A percentile compares a stretch with the other conserved stretches of the same genome.
These are phyloP conservation scores for Pteruthius melanotis DNA, from an alignment of 2,113 vertebrate genomes.

Conservation along the genomic window DNA sequence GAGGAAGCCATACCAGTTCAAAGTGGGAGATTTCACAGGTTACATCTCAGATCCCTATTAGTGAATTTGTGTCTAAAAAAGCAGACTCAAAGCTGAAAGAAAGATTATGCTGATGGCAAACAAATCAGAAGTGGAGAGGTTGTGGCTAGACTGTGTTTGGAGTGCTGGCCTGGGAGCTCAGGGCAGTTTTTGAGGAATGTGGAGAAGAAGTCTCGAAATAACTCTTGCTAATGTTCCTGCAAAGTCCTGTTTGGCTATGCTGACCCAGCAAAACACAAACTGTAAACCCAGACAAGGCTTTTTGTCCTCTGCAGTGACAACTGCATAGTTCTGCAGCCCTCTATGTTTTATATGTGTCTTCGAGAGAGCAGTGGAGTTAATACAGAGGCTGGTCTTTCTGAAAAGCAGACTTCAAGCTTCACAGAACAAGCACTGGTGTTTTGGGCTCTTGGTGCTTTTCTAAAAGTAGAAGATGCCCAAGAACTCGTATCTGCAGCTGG, in stretches of 20 bases:
- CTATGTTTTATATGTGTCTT: background rate
- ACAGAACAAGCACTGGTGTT: background rate
- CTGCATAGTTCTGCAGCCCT: background rate
- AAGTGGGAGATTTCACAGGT: background rate
- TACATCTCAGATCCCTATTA: background rate
- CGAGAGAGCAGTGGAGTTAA: background rate
- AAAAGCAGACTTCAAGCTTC: slow-evolving; percentile 4
- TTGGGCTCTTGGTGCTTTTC: slow-evolving; percentile 43
- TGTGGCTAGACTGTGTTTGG: background rate
- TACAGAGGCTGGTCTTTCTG: background rate
- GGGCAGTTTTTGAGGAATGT: background rate
- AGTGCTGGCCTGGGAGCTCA: background rate
- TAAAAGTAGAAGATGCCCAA: slow-evolving; percentile 56
- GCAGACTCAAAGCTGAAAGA: background rate
- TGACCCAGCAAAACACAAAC: background rate
- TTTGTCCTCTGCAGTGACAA: background rate
- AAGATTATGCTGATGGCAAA: background rate
- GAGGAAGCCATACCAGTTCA: background rate
- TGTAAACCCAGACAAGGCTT: background rate
- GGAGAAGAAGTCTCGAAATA: background rate
- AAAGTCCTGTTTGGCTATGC: background rate
- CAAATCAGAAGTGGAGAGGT: background rate
- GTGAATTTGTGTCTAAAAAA: background rate
- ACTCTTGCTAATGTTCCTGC: background rate
- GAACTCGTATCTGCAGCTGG: slow-evolving; percentile 57